Evolutionary conservation across 2,113 vertebrate genomes (phyloP), one percentile per base, ranked within the genome.

Genomic region (Ochotona princeps): DNA sequence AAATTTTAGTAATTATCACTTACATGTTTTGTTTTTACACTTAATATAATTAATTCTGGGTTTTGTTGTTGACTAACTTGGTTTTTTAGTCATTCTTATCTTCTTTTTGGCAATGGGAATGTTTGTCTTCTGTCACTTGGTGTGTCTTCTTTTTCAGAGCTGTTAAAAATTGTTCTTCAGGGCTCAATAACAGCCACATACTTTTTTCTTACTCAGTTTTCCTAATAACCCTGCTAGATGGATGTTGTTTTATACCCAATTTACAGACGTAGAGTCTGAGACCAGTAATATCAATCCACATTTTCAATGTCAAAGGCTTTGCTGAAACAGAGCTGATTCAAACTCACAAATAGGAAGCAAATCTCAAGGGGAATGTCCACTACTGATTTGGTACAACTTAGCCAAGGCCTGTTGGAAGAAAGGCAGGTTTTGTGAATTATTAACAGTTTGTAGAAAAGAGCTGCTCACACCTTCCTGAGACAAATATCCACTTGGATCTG

Each of bases 21-120:
- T 73, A 67, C 25, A 3, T 85, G 32, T 93, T 96, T 91, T 51
- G 38, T 95, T 61, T 75, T 76, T 25, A 69, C 12, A 85, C 44
- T 18, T 35, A 89, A 78, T 51, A 49, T 61, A 69, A 44, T 94
- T 92, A 87, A 73, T 92, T 83, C 86, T 74, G 18, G 20, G 6
- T 83, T 51, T 28, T 88, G 63, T 15, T 81, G 54, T 28, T 88
- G 54, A 74, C 63, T 82, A 44, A 44, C 6, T 6, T 44, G 38
- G 38, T 73, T 51, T 17, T 26, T 2, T 17, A 57, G 54, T 1
- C 11, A 79, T 4, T 66, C 65, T 67, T 80, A 51, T 66, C 47
- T 73, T 26, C 30, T 78, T 90, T 83, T 66, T 91, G 32, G 80
- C 79, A 94, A 87, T 60, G 21, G 87, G 28, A 75, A 28, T 61